Base-by-base conservation (phyloP, 1,140 invertebrate genomes). In the Heliothis subflexa region DNA sequence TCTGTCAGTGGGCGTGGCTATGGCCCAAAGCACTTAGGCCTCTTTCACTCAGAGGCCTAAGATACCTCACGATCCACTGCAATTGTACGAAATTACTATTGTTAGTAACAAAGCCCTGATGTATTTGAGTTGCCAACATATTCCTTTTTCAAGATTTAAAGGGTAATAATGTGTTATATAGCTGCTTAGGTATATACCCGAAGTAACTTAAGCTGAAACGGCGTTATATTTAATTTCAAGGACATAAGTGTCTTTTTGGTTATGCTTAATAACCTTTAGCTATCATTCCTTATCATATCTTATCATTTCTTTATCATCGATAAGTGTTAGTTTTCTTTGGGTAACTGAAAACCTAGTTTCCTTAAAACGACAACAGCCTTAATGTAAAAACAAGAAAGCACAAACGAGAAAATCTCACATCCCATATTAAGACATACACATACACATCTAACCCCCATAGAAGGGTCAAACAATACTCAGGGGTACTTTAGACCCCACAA, bases 21-120 rank as follows among this genome's bases (percentile, higher is more conserved):
- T 68, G 14, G 64, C 64, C 11, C 47, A 68, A 12, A 68, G 47
- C 64, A 68, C 64, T 68, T 47, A 68, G 64, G 13, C 64, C 45
- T 33, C 33, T 33, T 50, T 28, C 18, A 14, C 12, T 25, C 47
- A 0, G 45, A 13, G 13, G 47, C 64, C 45, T 50, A 50, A 52
- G 64, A 68, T 68, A 52, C 13, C 47, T 52, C 25, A 62, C 59
- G 21, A 10, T 45, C 61, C 13, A 50, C 50, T 68, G 47, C 64
- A 68, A 14, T 50, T 52, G 45, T 50, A 49, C 25, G 47, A 68
- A 68, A 52, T 11, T 68, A 28, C 64, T 68, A 16, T 68, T 28
- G 64, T 25, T 25, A 7, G 14, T 64, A 64, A 64, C 47, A n/a
- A 64, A 45, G 16, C 61, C 61, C 40, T 64, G 40, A 16, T 64